Percentiles rank a stretch among this genome's conserved stretches.
These are phyloP conservation scores for Clarias fuscus DNA, from an alignment of 2,797 vertebrate species.

Conservation along the genomic window DNA sequence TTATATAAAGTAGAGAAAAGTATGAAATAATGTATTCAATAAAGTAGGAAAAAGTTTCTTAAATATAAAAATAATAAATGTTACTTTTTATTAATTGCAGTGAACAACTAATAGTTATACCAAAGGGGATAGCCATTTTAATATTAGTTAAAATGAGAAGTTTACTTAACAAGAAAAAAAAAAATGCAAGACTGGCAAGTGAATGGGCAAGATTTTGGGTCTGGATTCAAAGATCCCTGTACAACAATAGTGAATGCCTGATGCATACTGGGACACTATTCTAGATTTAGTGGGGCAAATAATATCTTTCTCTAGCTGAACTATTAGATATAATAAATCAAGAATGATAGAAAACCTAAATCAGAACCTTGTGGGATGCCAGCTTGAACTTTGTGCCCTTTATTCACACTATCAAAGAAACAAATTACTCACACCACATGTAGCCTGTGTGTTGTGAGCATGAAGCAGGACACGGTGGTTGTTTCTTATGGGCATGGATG, in stretches of 20 bases:
- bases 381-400: not conserved
- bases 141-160: not conserved
- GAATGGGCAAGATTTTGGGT: too few relatives aligned
- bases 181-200: not conserved
- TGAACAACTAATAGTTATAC: not conserved
- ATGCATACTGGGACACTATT: not conserved
- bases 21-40: too few relatives aligned
- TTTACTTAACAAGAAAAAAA: not conserved
- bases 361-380: not conserved
- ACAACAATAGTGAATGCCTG: not conserved
- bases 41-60: not conserved
- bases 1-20: not conserved
- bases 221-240: not conserved
- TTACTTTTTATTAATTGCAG: not conserved
- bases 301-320: not conserved
- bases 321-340: not conserved
- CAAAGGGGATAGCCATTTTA: not conserved
- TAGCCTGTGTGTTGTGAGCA: not conserved
- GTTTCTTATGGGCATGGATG: not conserved
- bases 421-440: not conserved
- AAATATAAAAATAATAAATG: not conserved
- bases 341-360: not conserved
- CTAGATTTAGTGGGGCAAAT: not conserved
- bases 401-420: not conserved
- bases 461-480: not conserved